Evolutionary conservation across 2,888 invertebrate genomes (phyloP).

Genomic region (Euzophera pinguis): DNA sequence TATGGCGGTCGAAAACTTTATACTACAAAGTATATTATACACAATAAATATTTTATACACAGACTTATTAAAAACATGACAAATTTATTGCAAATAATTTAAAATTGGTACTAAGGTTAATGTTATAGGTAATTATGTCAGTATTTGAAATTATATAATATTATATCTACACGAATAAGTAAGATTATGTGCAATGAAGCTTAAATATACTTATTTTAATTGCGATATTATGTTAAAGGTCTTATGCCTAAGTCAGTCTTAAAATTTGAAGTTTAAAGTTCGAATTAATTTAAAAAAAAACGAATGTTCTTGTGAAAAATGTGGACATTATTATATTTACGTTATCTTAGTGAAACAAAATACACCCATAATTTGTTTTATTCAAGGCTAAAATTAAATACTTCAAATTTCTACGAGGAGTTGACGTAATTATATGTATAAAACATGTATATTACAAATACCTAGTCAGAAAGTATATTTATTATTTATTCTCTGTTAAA

Average conservation of each 20-base stretch:
- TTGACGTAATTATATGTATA: too few relatives aligned
- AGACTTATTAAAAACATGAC: constrained; percentile 12
- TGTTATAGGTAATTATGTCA: background rate
- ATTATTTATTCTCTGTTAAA: constrained; percentile 16
- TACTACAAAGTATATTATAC: constrained; percentile 99
- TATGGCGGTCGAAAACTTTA: constrained; percentile 99
- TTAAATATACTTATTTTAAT: background rate
- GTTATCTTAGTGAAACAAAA: too few relatives aligned
- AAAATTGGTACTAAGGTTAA: constrained; percentile 5
- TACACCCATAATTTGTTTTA: too few relatives aligned
- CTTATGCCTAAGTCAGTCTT: too few relatives aligned
- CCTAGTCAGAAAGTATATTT: background rate
- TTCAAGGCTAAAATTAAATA: too few relatives aligned
- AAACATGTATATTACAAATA: background rate
- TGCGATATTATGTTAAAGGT: background rate
- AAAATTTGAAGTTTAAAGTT: too few relatives aligned
- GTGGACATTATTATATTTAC: too few relatives aligned
- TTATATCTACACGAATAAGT: background rate
- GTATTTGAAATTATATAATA: background rate
- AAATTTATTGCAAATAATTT: constrained; percentile 1
- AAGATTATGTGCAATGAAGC: constrained; percentile 1
- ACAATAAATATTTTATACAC: constrained; percentile 63
- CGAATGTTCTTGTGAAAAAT: too few relatives aligned
- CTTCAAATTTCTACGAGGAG: too few relatives aligned
- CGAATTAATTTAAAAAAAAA: too few relatives aligned